Percentiles rank a stretch among this genome's conserved stretches.
Evolutionary conservation across 2,888 invertebrate genomes (phyloP).

Genomic region (Crioceris asparagi): DNA sequence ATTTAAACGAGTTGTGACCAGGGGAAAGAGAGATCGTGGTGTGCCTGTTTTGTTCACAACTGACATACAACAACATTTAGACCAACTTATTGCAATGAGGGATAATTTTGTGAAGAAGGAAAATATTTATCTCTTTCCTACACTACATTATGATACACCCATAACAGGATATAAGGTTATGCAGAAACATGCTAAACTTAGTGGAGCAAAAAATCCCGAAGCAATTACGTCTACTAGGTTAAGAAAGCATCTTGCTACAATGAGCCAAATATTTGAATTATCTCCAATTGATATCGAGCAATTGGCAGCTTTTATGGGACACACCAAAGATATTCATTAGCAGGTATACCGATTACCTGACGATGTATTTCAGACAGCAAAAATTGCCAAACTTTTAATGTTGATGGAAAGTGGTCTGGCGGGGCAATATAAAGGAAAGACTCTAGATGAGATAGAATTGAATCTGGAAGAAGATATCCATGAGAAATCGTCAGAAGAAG

Average conservation of each 20-base stretch:
- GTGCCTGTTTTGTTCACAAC: conserved; percentile 17
- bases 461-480: conserved; percentile 12
- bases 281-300: conserved; percentile 7
- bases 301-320: too few species aligned
- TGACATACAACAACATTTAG: conserved; percentile 15
- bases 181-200: conserved; percentile 7
- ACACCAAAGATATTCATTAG: too few species aligned
- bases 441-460: too few species aligned
- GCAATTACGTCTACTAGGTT: too few species aligned
- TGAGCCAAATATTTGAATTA: conserved; percentile 6
- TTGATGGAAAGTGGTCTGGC: conserved; percentile 19
- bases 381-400: conserved; percentile 16
- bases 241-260: too few species aligned
- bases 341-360: too few species aligned
- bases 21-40: conserved; percentile 18
- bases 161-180: conserved; percentile 9
- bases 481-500: conserved; percentile 1
- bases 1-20: conserved; percentile 18
- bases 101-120: too few species aligned
- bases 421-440: too few species aligned
- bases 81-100: conserved; percentile 11
- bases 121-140: too few species aligned
- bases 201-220: conserved; percentile 7
- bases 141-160: conserved; percentile 2
- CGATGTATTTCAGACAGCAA: too few species aligned